Base-by-base conservation (phyloP, 1,140 invertebrate genomes). In the Saccostrea echinata region DNA sequence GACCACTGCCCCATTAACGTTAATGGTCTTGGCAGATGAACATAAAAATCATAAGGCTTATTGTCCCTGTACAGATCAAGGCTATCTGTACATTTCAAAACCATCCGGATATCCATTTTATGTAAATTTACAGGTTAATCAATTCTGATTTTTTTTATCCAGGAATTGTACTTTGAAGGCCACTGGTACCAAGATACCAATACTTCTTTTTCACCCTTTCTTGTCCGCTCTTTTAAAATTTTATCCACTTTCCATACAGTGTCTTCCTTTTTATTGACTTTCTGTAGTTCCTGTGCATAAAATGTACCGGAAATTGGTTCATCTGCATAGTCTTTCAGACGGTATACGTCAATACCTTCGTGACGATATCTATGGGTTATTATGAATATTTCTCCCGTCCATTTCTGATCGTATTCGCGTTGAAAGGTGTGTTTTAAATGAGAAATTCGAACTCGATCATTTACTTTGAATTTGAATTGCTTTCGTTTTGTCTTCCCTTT, bases 351-450 rank as follows among this genome's bases (percentile, higher is more conserved):
- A 68, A 68, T 27, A n/a, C 61, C 24, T 68, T 68, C 18, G n/a
- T 84, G 51, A 24, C 80, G 13, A 88, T 30, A 55, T 84, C 64
- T 61, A 84, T 88, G 12, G 57, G 57, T 80, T 18, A 88, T 57
- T 30, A 52, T 35, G 30, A 88, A 88, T 35, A 84, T 35, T 35
- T 88, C 86, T 21, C 84, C 86, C 12, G 83, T 76, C 83, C 86
- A 88, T 52, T 84, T 88, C 35, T 88, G 61, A 57, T 88, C 83
- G 33, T 88, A 88, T 35, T 88, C 83, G 3, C 81, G 43, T 88
- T 43, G 30, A 84, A 88, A 85, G 16, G 84, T 53, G 4, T 30
- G 68, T 27, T 84, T 87, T 35, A 87, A 21, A 53, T 85, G 35
- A 2, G 84, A 52, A 27, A 85, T 84, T 27, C 84, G 52, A 30